A percentile compares a stretch with the other conserved stretches of the same genome.
These are phyloP conservation scores for Mesocentrotus franciscanus DNA, from an alignment of 53 echinoderm and acorn worm species.

Conservation along the genomic window DNA sequence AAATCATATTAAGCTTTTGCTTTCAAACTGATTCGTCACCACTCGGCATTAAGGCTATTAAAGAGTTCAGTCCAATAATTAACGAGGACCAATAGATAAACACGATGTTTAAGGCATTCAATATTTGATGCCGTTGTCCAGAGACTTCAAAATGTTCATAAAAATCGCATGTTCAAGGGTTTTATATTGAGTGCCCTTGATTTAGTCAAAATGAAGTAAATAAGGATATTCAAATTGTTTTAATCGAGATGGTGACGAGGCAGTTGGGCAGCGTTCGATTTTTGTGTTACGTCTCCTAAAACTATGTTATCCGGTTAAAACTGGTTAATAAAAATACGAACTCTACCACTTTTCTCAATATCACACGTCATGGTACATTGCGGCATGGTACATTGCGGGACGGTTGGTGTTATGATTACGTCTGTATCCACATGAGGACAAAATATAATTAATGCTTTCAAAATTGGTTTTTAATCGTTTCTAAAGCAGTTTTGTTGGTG, in stretches of 20 bases:
- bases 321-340: neutral
- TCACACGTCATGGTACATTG: neutral
- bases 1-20: too few relatives aligned
- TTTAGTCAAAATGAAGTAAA: neutral
- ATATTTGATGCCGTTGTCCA: neutral
- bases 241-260: neutral
- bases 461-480: conserved; percentile 10
- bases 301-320: neutral
- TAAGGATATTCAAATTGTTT: neutral
- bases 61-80: too few relatives aligned
- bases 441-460: neutral
- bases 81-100: neutral
- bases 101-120: neutral
- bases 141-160: neutral
- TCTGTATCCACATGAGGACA: too few relatives aligned
- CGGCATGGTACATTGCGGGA: neutral
- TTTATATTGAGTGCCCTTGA: too few relatives aligned
- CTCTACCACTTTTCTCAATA: neutral
- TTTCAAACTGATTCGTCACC: too few relatives aligned
- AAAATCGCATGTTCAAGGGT: neutral
- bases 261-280: neutral
- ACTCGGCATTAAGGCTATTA: too few relatives aligned
- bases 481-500: neutral
- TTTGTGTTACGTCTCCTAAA: neutral
- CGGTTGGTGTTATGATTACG: neutral